A percentile compares a stretch with the other conserved stretches of the same genome.
Conservation (phyloP, 2,113 vertebrate genomes). For the Tragelaphus strepsiceros region DNA sequence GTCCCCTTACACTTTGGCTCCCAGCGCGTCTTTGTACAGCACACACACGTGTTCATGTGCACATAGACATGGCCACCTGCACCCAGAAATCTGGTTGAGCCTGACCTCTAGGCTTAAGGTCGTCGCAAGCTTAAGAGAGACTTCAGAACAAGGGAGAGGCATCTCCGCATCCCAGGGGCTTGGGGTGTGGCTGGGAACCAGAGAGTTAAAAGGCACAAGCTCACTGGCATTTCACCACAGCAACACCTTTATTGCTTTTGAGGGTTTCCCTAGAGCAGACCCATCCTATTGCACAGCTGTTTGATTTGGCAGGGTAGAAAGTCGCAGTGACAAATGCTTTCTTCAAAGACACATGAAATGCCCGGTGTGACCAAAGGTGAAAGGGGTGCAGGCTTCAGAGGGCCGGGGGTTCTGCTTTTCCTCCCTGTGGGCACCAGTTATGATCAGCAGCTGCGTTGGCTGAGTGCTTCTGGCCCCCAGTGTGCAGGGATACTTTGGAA, state of each 20-base stretch:
- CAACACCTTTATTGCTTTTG: constrained; percentile 79
- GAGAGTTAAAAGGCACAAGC: not conserved
- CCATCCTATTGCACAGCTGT: constrained; percentile 70
- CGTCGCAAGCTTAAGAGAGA: not conserved
- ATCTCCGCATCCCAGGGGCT: not conserved
- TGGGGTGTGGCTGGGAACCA: not conserved
- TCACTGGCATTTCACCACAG: not conserved
- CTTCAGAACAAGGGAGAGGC: not conserved
- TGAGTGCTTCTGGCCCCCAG: not conserved
- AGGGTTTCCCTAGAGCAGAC: constrained; percentile 73
- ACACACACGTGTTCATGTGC: accelerated
- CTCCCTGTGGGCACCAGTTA: not conserved
- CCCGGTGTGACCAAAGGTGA: not conserved
- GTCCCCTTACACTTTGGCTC: not conserved
- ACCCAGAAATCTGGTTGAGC: not conserved
- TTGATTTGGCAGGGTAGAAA: constrained; percentile 75
- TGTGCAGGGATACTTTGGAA: not conserved
- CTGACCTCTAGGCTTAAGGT: not conserved
- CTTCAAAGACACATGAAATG: constrained; percentile 10
- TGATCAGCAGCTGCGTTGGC: not conserved
- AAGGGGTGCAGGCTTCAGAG: not conserved
- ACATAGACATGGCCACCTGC: not conserved
- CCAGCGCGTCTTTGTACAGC: not conserved
- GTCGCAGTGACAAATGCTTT: constrained; percentile 38
- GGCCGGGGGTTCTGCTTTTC: not conserved